A percentile compares a stretch with the other conserved stretches of the same genome.
These are phyloP conservation scores for Helogale parvula DNA, from an alignment of 2,113 vertebrate species.

Conservation along the genomic window DNA sequence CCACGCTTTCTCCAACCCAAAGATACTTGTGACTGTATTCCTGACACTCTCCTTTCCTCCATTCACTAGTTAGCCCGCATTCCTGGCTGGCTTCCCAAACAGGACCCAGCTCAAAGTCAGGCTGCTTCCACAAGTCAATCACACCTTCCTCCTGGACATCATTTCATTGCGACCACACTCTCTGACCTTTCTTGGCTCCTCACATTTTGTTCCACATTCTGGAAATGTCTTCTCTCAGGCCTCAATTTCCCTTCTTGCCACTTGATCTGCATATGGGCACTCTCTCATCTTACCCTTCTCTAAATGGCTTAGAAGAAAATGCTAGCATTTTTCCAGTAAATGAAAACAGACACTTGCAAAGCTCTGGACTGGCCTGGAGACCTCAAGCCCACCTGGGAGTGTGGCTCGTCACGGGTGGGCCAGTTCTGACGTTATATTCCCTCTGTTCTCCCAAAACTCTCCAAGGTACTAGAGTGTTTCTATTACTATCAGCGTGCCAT, in stretches of 20 bases:
- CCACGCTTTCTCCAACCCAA: background rate
- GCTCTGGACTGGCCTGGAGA: background rate
- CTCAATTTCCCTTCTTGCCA: background rate
- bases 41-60: background rate
- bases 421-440: background rate
- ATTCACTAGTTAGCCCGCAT: background rate
- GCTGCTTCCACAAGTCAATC: accelerated
- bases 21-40: background rate
- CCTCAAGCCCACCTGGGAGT: background rate
- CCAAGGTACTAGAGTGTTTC: background rate
- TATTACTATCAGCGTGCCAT: background rate
- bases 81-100: background rate
- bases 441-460: background rate
- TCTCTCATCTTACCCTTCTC: background rate
- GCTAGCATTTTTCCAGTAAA: background rate
- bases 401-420: background rate
- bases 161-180: accelerated
- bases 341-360: background rate
- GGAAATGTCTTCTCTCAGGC: background rate
- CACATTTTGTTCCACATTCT: background rate
- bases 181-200: background rate
- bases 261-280: background rate
- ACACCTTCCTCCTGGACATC: background rate
- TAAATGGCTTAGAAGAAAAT: background rate
- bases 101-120: background rate